These are phyloP conservation scores for Xiphorhynchus elegans DNA, from an alignment of 2,113 vertebrate genomes.

Conservation along the genomic window DNA sequence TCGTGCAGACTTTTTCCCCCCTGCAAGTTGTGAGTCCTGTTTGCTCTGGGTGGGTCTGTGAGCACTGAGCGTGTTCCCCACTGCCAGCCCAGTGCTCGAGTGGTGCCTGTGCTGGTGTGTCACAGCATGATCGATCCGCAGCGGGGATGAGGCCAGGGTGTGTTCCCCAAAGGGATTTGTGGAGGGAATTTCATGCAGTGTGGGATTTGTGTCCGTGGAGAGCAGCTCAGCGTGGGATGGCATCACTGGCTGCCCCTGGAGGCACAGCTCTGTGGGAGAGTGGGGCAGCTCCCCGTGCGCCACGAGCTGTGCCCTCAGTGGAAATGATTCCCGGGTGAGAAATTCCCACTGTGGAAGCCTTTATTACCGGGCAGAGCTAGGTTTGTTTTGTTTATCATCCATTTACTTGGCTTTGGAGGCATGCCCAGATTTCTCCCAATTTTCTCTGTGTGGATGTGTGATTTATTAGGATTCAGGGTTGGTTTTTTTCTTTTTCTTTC, in stretches of 20 bases:
- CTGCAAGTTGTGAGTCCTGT: background rate
- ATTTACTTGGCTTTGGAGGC: slow-evolving; percentile 61
- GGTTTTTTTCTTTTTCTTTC: background rate
- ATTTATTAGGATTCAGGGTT: slow-evolving; percentile 38
- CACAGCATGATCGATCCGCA: rapidly evolving
- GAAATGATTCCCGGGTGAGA: slow-evolving; percentile 17
- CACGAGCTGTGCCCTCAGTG: background rate
- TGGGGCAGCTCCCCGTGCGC: background rate
- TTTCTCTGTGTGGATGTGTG: slow-evolving; percentile 41
- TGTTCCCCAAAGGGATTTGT: background rate
- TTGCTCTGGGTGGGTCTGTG: background rate
- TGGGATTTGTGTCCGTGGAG: background rate
- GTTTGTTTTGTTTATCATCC: slow-evolving; percentile 67
- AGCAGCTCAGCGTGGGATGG: background rate
- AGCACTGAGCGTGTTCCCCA: background rate
- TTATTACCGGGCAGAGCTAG: slow-evolving; percentile 20
- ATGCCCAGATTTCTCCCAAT: slow-evolving; percentile 51
- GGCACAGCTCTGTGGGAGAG: background rate
- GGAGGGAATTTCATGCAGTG: rapidly evolving
- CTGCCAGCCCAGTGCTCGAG: background rate
- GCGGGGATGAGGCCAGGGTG: rapidly evolving
- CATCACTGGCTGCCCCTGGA: background rate
- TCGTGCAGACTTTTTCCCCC: rapidly evolving
- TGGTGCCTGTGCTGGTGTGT: background rate
- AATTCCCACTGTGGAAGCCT: slow-evolving; percentile 19